Evolutionary conservation across 37 sponge, comb jelly and placozoan species (phyloP).

Genomic region (Tethya wilhelma): DNA sequence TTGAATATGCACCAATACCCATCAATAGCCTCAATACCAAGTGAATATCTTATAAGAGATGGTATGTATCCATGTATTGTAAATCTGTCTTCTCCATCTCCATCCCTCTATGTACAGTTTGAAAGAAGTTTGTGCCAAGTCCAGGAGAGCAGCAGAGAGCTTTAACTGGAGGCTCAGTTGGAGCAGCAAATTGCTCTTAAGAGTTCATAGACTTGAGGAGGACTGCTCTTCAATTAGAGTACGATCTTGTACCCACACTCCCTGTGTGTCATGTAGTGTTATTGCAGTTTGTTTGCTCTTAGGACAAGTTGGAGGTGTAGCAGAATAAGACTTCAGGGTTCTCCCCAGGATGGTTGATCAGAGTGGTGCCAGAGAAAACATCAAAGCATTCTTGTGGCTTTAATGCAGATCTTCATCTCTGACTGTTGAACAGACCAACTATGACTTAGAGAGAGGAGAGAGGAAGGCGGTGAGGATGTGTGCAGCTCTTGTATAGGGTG

Average conservation of each 20-base stretch:
- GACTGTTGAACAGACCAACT: conserved; percentile 94
- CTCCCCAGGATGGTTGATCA: too few species aligned
- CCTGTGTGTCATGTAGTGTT: not conserved
- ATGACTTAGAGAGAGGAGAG: conserved; percentile 93
- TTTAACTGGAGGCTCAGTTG: conserved; percentile 91
- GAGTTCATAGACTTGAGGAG: conserved; percentile 71
- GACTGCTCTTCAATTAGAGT: conserved; percentile 90
- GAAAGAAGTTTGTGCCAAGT: conserved; percentile 78
- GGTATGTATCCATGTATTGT: not conserved
- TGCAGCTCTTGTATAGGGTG: not conserved
- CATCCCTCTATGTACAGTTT: conserved; percentile 47
- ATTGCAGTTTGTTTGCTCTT: not conserved
- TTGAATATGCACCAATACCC: not conserved
- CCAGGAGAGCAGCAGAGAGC: conserved; percentile 89
- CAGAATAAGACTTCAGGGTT: conserved; percentile 78
- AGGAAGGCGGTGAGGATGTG: too few species aligned
- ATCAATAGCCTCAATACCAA: not conserved
- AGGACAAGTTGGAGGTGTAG: conserved; percentile 76
- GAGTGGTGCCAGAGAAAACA: conserved; percentile 85
- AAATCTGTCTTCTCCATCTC: not conserved
- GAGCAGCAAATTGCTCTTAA: conserved; percentile 73
- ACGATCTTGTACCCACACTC: conserved; percentile 18
- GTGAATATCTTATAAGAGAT: not conserved
- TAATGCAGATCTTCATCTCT: conserved; percentile 75
- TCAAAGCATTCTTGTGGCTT: conserved; percentile 69